These are phyloP conservation scores for Chrysogorgia sp. DNA, from an alignment of 92 coral and sea anemone genomes.

Conservation along the genomic window DNA sequence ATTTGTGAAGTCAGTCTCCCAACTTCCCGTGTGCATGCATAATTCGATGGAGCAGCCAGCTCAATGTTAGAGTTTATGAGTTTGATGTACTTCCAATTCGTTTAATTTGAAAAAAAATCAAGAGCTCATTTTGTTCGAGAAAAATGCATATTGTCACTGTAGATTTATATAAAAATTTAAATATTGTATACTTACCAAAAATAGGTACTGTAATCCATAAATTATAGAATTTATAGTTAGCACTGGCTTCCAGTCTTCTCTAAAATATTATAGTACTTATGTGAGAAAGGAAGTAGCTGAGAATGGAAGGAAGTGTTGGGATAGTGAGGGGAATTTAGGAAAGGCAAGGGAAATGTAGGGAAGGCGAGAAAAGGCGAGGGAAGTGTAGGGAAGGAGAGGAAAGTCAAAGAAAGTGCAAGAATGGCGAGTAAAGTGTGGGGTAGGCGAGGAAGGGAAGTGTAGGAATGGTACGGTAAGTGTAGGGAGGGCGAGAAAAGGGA, in stretches of 20 bases:
- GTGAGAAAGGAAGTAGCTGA: constrained; percentile 39
- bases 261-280: constrained; percentile 34
- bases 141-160: too few species aligned
- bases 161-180: neutral
- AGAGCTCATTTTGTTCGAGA: neutral
- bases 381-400: neutral
- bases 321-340: constrained; percentile 68
- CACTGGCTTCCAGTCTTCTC: constrained; percentile 99
- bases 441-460: neutral
- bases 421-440: neutral
- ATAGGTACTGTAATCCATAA: constrained; percentile 93
- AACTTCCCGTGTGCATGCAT: too few species aligned
- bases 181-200: constrained; percentile 69
- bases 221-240: constrained; percentile 97
- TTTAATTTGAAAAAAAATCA: too few species aligned
- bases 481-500: constrained; percentile 64
- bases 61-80: too few species aligned
- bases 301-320: constrained; percentile 56
- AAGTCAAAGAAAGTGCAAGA: neutral
- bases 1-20: too few species aligned
- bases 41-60: too few species aligned
- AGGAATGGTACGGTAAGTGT: constrained; percentile 48
- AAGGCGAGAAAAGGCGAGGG: too few species aligned
- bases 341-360: too few species aligned
- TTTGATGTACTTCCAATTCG: too few species aligned